A percentile compares a stretch with the other conserved stretches of the same genome.
Conservation (phyloP, 2,113 vertebrate species). For the Dascyllus trimaculatus region DNA sequence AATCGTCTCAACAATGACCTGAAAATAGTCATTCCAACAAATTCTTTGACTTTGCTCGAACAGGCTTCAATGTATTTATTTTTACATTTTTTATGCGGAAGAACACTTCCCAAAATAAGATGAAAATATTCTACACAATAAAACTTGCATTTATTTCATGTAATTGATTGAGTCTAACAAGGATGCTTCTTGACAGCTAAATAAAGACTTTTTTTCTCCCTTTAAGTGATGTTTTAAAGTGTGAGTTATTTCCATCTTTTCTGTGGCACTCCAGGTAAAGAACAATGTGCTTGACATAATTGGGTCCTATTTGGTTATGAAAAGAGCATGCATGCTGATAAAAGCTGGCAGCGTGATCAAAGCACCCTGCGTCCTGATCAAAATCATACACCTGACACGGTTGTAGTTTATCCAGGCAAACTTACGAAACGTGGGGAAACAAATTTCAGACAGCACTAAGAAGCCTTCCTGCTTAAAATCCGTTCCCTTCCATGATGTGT, state of each 20-base stretch:
- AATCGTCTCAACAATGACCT: not conserved
- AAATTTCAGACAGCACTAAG: constrained; percentile 44
- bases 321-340: constrained; percentile 71
- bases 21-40: constrained; percentile 1
- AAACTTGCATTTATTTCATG: constrained; percentile 48
- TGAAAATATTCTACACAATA: constrained; percentile 31
- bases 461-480: constrained; percentile 36
- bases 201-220: constrained; percentile 61
- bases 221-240: constrained; percentile 59
- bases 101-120: constrained; percentile 9
- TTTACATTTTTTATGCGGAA: not conserved
- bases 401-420: constrained; percentile 63
- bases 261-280: constrained; percentile 56
- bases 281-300: constrained; percentile 78
- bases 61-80: not conserved
- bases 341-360: constrained; percentile 77
- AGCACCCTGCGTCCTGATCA: constrained; percentile 63
- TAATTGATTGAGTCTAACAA: constrained; percentile 61
- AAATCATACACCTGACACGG: constrained; percentile 67
- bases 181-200: constrained; percentile 64
- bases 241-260: constrained; percentile 66
- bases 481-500: constrained; percentile 2
- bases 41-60: constrained; percentile 13
- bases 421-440: constrained; percentile 50
- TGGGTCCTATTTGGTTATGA: constrained; percentile 77